Evolutionary conservation across 1,140 invertebrate species (phyloP), one percentile per base, ranked within the genome.

Genomic region (Cydia fagiglandana): DNA sequence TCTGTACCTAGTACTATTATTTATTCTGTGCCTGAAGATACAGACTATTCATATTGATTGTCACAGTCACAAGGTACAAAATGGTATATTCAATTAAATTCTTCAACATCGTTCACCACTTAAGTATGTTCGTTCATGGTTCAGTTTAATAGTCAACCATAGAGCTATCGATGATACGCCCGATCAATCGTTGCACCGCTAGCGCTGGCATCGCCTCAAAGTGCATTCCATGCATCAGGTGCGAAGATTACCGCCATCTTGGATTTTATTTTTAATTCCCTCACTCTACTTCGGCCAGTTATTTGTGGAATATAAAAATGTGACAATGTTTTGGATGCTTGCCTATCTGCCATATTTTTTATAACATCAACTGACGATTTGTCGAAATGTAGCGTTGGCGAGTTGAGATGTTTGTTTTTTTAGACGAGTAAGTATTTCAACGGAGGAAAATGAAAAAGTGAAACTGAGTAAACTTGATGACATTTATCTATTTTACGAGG

Each of bases 311-410:
- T 34, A 41, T 70, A 70, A 45, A 70, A 70, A 70, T 70, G 66
- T 70, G 66, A 70, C 34, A 70, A 70, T 70, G 66, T 70, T 45
- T 70, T 70, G 66, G 66, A 70, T 38, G 15, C 66, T 70, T 70
- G 66, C 66, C 66, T 70, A 70, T 70, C 66, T 70, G 66, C 66
- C 66, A 41, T 38, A 70, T 38, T 70, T 70, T 61, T 30, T 70
- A 70, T 45, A 70, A 68, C 34, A 70, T 68, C 66, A 41, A 70
- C 66, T 38, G 66, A 34, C 34, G 34, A 70, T 70, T 70, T 70
- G 66, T 70, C 66, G 66, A 70, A 70, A 70, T 41, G 66, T 68
- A 34, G 15, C 66, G 56, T 24, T 61, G 56, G 56, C 56, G 7
- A 5, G 56, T 24, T 61, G 17, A 56, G 3, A 10, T 61, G 9